Percentiles rank a stretch among this genome's conserved stretches.
Evolutionary conservation across 2,113 vertebrate species (phyloP).

Genomic region (Candoia aspera): DNA sequence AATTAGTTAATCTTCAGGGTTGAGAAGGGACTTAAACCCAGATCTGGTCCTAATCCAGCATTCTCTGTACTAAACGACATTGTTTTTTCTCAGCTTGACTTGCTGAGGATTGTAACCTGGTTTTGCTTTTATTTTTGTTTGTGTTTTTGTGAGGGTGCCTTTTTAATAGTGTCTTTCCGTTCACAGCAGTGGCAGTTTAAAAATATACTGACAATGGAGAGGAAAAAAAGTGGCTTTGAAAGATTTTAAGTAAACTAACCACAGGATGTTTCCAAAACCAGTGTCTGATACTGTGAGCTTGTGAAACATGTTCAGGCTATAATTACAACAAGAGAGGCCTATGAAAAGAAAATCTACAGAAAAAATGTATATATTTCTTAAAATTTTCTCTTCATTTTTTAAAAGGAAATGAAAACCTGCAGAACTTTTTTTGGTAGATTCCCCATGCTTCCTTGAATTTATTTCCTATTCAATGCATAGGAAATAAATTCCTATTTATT

Average conservation of each 20-base stretch:
- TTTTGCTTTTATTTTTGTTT: not conserved
- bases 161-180: not conserved
- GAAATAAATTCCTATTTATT: no score
- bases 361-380: not conserved
- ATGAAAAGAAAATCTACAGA: slow-evolving; percentile 27
- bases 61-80: not conserved
- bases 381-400: not conserved
- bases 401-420: not conserved
- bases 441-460: not conserved
- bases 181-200: not conserved
- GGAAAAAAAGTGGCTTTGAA: slow-evolving; percentile 3
- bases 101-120: not conserved
- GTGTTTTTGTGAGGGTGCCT: not conserved
- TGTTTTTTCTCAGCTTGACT: not conserved
- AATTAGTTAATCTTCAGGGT: not conserved
- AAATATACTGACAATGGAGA: not conserved
- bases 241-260: slow-evolving; percentile 16
- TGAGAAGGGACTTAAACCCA: not conserved
- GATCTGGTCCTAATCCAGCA: not conserved
- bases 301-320: slow-evolving; percentile 63
- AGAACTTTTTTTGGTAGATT: not conserved
- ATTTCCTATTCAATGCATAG: not conserved
- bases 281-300: slow-evolving; percentile 58
- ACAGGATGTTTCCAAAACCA: slow-evolving; percentile 35
- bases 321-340: slow-evolving; percentile 64